Base-by-base conservation (phyloP, 2,797 vertebrate species). In the Prunella strophiata region DNA sequence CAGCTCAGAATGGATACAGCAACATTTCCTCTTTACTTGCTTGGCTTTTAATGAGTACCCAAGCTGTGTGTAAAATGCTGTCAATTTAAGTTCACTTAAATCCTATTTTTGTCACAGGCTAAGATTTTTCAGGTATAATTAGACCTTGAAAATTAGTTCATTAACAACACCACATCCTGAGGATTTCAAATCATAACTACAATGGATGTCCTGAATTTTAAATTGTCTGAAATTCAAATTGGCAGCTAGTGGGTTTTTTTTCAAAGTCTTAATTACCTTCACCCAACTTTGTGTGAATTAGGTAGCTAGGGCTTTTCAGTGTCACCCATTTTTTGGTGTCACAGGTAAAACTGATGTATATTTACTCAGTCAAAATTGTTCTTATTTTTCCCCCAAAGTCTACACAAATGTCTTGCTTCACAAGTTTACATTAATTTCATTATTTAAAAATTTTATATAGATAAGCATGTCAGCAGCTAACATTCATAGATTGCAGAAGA, bases 121-220 rank as follows among this genome's bases (percentile, higher is more conserved):
- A 80, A 51, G 17, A 85, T 61, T 54, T 90, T 75, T 61, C 79
- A 93, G 87, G 71, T 76, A 57, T 93, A 87, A 93, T 86, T 93
- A 85, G 23, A 85, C 78, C 36, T 67, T 3, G 6, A 91, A 93
- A 93, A 85, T 78, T 47, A 88, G 23, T 91, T 93, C 9, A 81
- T 86, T 83, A 86, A 61, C 67, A 85, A 17, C 61, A 74, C 21
- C 86, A 38, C 43, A 47, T 90, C 61, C 62, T 81, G 50, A 75
- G 66, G 73, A 82, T 68, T 91, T 47, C 17, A 78, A 72, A 79
- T 58, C 40, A 36, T 68, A 78, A 30, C 58, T 75, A 29, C 57
- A 84, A 71, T 27, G 16, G 43, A 34, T 78, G 51, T 36, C n/a
- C 14, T 78, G 71, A 84, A 86, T 76, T 91, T 89, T 48, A 81